These are phyloP conservation scores for Drosophila paulistorum DNA, from an alignment of 1,140 invertebrate species.

Conservation along the genomic window DNA sequence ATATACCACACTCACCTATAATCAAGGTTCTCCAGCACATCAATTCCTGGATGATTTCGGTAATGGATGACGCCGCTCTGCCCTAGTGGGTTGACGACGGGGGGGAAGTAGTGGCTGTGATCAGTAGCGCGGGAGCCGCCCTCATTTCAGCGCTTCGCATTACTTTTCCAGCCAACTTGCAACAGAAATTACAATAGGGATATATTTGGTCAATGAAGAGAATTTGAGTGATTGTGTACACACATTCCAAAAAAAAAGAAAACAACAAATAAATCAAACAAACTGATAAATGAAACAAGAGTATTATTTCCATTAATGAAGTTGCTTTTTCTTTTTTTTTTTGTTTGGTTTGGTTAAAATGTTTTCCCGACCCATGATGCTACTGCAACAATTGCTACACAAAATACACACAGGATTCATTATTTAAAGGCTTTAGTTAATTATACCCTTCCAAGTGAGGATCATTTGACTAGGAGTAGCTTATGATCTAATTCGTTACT, in stretches of 20 bases:
- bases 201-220: slow-evolving; percentile 53
- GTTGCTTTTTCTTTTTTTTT: not conserved
- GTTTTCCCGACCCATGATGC: slow-evolving; percentile 32
- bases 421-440: slow-evolving; percentile 21
- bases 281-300: slow-evolving; percentile 22
- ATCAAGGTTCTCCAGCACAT: not conserved
- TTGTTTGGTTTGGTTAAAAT: slow-evolving; percentile 1
- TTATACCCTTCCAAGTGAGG: not conserved
- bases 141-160: slow-evolving; percentile 66
- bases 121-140: slow-evolving; percentile 46
- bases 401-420: slow-evolving; percentile 17
- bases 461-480: not conserved
- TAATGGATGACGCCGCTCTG: not conserved
- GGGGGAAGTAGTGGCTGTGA: slow-evolving; percentile 39
- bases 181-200: slow-evolving; percentile 73
- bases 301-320: slow-evolving; percentile 17
- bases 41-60: not conserved
- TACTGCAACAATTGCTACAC: slow-evolving; percentile 33
- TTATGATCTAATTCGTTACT: no score
- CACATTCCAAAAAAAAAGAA: slow-evolving; percentile 32
- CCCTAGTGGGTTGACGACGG: not conserved
- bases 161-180: slow-evolving; percentile 76
- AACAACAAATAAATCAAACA: slow-evolving; percentile 41
- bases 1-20: not conserved
- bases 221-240: slow-evolving; percentile 23